These are phyloP conservation scores for Eueides isabella DNA, from an alignment of 1,140 invertebrate genomes.

Conservation along the genomic window DNA sequence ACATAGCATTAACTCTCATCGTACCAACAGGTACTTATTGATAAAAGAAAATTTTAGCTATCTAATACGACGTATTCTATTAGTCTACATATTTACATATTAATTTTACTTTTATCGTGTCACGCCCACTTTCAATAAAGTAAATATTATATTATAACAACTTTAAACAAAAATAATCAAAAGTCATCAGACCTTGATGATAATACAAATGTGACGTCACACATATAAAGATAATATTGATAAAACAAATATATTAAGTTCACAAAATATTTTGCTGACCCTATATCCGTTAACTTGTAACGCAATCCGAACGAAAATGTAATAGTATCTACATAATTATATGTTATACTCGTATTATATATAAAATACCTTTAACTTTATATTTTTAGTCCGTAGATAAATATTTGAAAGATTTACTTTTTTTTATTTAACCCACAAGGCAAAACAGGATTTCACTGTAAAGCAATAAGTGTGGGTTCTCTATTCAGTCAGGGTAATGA, in stretches of 20 bases:
- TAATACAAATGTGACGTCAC: neutral
- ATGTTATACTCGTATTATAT: no score
- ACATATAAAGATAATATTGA: neutral
- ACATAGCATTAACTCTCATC: neutral
- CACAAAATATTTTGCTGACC: constrained; percentile 9
- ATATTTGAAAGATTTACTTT: no score
- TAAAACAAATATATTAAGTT: neutral
- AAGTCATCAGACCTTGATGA: neutral
- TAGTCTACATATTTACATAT: neutral
- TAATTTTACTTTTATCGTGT: neutral
- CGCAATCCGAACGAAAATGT: constrained; percentile 7
- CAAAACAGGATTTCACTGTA: no score
- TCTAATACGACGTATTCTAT: no score
- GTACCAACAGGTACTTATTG: no score
- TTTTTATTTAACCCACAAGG: no score
- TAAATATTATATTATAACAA: neutral
- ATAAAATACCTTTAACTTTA: no score
- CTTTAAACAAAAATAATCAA: neutral
- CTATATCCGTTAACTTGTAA: constrained; percentile 5
- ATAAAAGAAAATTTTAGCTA: no score
- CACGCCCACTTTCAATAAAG: neutral
- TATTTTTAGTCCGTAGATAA: no score
- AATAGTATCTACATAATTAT: no score
- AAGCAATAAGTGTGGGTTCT: no score
- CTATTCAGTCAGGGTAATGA: no score